A percentile compares a stretch with the other conserved stretches of the same genome.
phyloP scores from a whole-genome alignment of 2,113 vertebrate genomes.

The Pluvialis apricaria region DNA sequence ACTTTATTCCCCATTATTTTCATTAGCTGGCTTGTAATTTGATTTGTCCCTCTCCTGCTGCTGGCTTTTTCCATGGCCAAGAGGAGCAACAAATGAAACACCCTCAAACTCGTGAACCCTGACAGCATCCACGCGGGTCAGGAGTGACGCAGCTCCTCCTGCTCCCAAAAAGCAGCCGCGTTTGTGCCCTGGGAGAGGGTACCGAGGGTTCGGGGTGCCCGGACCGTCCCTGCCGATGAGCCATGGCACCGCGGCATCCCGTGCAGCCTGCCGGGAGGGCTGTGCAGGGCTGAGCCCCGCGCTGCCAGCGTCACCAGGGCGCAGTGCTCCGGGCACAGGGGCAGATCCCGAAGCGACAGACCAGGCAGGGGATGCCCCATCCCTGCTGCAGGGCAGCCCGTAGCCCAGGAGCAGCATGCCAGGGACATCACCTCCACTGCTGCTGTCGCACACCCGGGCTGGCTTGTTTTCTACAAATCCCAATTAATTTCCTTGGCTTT shows the following conservation, averaged over 20 bases:
- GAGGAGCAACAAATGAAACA: background rate
- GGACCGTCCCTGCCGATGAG: rapidly evolving
- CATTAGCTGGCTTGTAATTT: constrained; percentile 54
- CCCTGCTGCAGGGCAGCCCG: background rate
- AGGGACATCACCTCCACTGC: background rate
- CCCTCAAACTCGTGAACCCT: background rate
- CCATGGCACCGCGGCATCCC: background rate
- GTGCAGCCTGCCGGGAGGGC: background rate
- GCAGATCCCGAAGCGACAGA: background rate
- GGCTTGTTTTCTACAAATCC: background rate
- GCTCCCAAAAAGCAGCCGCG: rapidly evolving
- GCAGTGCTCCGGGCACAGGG: rapidly evolving
- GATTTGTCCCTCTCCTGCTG: constrained; percentile 52
- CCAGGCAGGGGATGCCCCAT: no score
- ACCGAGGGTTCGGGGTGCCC: background rate
- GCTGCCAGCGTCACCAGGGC: background rate
- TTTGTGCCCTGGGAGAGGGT: background rate
- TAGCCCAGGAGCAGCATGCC: background rate
- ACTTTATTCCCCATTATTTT: constrained; percentile 41
- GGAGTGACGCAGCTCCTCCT: background rate
- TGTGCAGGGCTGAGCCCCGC: no score
- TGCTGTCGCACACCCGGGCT: rapidly evolving
- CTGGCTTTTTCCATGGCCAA: background rate
- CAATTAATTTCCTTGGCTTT: background rate
- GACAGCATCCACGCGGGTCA: rapidly evolving